Evolutionary conservation across 30 jellyfish, hydroid and myxozoan species (phyloP).

Genomic region (Cassiopea andromeda): DNA sequence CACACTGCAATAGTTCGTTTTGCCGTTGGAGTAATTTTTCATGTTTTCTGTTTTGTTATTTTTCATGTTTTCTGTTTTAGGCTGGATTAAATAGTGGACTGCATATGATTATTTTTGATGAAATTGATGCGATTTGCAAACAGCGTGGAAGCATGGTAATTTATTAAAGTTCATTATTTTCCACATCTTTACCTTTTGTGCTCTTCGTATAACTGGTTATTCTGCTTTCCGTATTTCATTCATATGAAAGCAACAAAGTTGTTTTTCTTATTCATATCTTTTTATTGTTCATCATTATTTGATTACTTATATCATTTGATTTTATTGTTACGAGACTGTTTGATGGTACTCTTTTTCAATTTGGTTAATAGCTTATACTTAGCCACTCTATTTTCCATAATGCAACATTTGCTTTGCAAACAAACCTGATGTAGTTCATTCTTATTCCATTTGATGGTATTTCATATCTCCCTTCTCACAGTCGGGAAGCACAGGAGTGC

Average conservation of each 20-base stretch:
- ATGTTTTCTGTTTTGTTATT: neutral
- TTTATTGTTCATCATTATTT: too few species aligned
- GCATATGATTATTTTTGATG: constrained; percentile 98
- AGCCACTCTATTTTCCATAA: too few species aligned
- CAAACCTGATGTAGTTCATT: neutral
- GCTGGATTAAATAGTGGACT: constrained; percentile 93
- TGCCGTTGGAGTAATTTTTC: neutral
- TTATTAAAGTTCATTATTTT: neutral
- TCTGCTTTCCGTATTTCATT: too few species aligned
- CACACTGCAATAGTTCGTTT: too few species aligned
- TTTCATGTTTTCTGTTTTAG: constrained; percentile 11
- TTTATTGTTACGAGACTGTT: too few species aligned
- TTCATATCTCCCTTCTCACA: neutral
- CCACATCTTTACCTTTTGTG: neutral
- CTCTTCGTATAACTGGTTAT: too few species aligned
- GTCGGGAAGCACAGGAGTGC: constrained; percentile 98
- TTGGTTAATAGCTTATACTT: too few species aligned
- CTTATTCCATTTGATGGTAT: neutral
- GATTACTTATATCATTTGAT: too few species aligned
- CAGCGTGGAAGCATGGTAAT: constrained; percentile 94
- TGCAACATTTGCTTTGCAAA: too few species aligned
- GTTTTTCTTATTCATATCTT: too few species aligned
- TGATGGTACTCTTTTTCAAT: too few species aligned
- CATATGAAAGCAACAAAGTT: too few species aligned
- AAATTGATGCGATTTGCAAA: constrained; percentile 98